Evolutionary conservation across 1,140 invertebrate genomes (phyloP).

Genomic region (Magallana gigas): DNA sequence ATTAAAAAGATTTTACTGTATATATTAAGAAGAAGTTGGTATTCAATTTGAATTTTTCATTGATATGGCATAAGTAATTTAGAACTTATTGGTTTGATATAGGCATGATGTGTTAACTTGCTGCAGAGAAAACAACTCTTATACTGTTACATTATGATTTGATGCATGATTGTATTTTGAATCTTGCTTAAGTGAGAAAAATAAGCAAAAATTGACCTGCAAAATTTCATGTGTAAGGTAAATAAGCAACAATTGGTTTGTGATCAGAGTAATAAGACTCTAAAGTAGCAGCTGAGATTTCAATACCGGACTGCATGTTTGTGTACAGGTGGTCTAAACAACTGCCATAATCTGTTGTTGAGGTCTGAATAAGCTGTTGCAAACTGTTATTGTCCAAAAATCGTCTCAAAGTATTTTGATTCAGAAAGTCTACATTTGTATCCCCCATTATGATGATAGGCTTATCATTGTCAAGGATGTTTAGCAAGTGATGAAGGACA

Average conservation of each 20-base stretch:
- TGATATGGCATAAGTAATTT: too few relatives aligned
- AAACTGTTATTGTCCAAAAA: background rate
- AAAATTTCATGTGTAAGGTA: too few relatives aligned
- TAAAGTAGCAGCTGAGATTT: constrained; percentile 11
- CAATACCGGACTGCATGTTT: background rate
- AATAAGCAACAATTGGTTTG: constrained; percentile 31
- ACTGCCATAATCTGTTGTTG: constrained; percentile 51
- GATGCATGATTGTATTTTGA: too few relatives aligned
- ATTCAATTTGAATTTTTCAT: too few relatives aligned
- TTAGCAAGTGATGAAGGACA: background rate
- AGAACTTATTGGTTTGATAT: too few relatives aligned
- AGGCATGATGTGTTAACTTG: too few relatives aligned
- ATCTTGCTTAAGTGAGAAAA: too few relatives aligned
- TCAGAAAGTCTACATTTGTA: constrained; percentile 17
- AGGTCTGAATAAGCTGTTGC: background rate
- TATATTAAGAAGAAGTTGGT: too few relatives aligned
- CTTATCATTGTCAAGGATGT: background rate
- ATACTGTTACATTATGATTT: too few relatives aligned
- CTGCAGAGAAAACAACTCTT: too few relatives aligned
- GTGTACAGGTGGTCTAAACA: constrained; percentile 52
- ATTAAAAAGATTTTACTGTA: too few relatives aligned
- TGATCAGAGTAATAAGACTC: constrained; percentile 55
- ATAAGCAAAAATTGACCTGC: too few relatives aligned
- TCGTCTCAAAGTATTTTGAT: background rate
- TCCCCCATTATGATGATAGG: constrained; percentile 48